These are phyloP conservation scores for Stomorhina lunata DNA, from an alignment of 2,888 invertebrate species.

Conservation along the genomic window DNA sequence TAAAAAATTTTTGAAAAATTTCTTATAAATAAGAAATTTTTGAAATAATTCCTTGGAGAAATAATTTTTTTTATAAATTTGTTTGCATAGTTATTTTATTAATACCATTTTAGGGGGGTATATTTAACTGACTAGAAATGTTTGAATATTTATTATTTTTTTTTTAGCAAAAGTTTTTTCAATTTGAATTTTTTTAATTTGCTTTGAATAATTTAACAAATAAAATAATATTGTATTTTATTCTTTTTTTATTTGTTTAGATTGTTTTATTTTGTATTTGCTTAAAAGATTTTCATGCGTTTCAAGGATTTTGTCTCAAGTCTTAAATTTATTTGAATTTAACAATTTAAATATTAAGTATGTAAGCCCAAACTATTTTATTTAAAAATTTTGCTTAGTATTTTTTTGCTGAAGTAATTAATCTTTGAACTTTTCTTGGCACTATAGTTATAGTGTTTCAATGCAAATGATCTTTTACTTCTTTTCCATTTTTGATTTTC, in stretches of 20 bases:
- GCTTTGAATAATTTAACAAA: not conserved
- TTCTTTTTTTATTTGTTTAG: not conserved
- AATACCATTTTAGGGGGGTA: no score
- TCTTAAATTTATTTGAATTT: no score
- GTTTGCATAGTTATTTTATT: no score
- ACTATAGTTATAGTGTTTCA: constrained; percentile 28
- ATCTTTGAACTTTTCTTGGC: constrained; percentile 53
- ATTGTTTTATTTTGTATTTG: not conserved
- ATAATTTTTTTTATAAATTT: no score
- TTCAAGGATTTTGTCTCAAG: constrained; percentile 34
- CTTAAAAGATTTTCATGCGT: constrained; percentile 36
- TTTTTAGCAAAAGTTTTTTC: not conserved
- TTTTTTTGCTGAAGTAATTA: constrained; percentile 44
- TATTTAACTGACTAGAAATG: no score
- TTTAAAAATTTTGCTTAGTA: not conserved
- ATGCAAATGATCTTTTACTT: not conserved
- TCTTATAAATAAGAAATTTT: no score
- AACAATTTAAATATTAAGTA: not conserved
- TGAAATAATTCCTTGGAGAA: no score
- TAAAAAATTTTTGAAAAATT: no score
- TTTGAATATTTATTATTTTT: no score
- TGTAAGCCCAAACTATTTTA: not conserved
- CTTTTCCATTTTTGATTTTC: not conserved
- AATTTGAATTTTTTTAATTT: not conserved
- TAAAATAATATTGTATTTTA: not conserved